Base-by-base conservation (phyloP, 64 coral and sea anemone species). In the Cladopsammia gracilis region DNA sequence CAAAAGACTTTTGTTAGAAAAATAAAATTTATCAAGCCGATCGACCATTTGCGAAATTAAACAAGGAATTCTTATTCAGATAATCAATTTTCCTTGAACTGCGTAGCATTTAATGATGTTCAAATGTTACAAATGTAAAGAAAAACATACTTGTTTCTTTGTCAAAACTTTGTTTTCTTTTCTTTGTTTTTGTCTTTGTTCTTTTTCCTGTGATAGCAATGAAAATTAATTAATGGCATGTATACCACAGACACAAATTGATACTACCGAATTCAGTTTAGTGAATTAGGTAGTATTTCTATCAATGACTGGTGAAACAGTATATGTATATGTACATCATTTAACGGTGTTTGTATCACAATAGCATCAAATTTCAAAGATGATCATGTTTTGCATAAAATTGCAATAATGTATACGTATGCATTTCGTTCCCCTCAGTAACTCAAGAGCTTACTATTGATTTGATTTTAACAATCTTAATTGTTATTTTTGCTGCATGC, bases 21-120 rank as follows among this genome's bases (percentile, higher is more conserved):
- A 85, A 67, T 85, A 85, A 68, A 85, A 82, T 61, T 82, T 82
- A 85, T 85, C 82, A 85, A 65, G 82, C 60, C 61, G 62, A 85
- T 85, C 62, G 61, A 85, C 82, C 82, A 85, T 85, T 67, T 85
- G 58, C 42, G 82, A 85, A 85, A 85, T 85, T 85, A 85, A 85
- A 85, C 82, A 85, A 85, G 82, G 82, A 85, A 68, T 85, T 85
- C 82, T 85, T 66, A 85, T 85, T 85, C 82, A 85, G 82, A 85
- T 85, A 85, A 85, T 68, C 65, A 85, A 85, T 85, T 79, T 79
- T 79, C 76, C 76, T 79, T 79, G 76, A 51, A 79, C 76, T 79
- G 76, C 76, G 51, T 75, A 59, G 51, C 53, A 82, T 82, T 82
- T 82, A 82, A 82, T 82, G 78, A 82, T 82, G 81, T 85, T 64